These are phyloP conservation scores for Channa maculata DNA, from an alignment of 2,113 vertebrate species.

Conservation along the genomic window DNA sequence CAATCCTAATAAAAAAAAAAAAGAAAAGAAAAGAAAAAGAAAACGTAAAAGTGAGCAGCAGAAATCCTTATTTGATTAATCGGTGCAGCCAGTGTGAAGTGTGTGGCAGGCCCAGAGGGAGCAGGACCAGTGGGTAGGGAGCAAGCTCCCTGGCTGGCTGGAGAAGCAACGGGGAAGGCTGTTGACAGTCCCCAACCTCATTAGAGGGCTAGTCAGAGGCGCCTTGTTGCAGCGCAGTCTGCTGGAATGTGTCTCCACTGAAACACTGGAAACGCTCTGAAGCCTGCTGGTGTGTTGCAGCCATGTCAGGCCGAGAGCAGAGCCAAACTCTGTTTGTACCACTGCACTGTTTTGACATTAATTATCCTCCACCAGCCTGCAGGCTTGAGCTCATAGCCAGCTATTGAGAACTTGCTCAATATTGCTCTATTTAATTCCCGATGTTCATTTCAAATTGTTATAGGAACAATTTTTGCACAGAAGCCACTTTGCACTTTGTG, in stretches of 20 bases:
- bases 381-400: conserved; percentile 36
- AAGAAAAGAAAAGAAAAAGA: conserved; percentile 26
- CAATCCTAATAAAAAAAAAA: conserved; percentile 48
- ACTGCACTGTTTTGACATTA: conserved; percentile 81
- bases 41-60: conserved; percentile 57
- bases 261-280: conserved; percentile 67
- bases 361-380: conserved; percentile 74
- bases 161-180: conserved; percentile 57
- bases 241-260: conserved; percentile 79
- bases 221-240: conserved; percentile 75
- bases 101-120: conserved; percentile 70
- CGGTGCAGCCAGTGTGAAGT: conserved; percentile 76
- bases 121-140: conserved; percentile 46
- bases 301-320: conserved; percentile 65
- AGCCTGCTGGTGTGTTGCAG: conserved; percentile 72
- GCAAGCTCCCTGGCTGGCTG: conserved; percentile 50
- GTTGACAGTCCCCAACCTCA: conserved; percentile 85
- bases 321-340: conserved; percentile 63
- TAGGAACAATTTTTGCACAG: neutral
- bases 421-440: conserved; percentile 45
- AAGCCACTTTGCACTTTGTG: conserved; percentile 5
- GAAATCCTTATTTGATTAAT: conserved; percentile 80
- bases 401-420: conserved; percentile 11
- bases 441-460: conserved; percentile 29
- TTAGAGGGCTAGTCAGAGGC: conserved; percentile 79